Evolutionary conservation across 1,140 invertebrate genomes (phyloP), one percentile per base, ranked within the genome.

Genomic region (Leptopilina clavipes): DNA sequence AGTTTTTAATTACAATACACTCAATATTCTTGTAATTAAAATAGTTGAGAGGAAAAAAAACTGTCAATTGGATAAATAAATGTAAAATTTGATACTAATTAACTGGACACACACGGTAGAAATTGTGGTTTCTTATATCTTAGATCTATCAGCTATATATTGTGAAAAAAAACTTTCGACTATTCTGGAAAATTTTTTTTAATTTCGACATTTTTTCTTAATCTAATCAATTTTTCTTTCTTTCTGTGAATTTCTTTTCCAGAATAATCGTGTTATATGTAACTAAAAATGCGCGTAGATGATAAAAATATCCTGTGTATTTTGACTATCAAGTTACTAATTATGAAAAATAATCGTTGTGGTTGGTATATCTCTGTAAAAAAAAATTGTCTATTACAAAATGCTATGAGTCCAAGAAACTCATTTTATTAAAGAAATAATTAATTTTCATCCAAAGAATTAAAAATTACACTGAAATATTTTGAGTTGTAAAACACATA

Each of bases 201-300:
- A 5, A 7, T 40, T 9, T 40, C 37, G 9, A 40, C 8, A 40
- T 40, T 5, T 40, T 40, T 40, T 6, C n/a, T n/a, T n/a, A n/a
- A n/a, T n/a, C n/a, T 1, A 9, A 9, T 6, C 5, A 40, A 40
- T 40, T 9, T 40, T 40, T 40, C 9, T 40, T 40, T 40, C 25
- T 5, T 40, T 40, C 37, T 40, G 37, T 5, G 5, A 52, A 17
- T 52, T 52, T 52, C 7, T 2, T 52, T 17, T n/a, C 48, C 48
- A 8, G n/a, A 52, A 52, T 52, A 52, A 52, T 52, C 14, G 48
- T 17, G 17, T 40, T 40, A n/a, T 17, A 52, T 52, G 48, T 52
- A 52, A 52, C 48, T 52, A 40, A 52, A 52, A 52, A n/a, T 52
- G 48, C 48, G 48, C 48, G 48, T 52, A 52, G 48, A 52, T 52